phyloP scores from a whole-genome alignment of 2,888 invertebrate genomes.

The Epistrophe grossulariae region DNA sequence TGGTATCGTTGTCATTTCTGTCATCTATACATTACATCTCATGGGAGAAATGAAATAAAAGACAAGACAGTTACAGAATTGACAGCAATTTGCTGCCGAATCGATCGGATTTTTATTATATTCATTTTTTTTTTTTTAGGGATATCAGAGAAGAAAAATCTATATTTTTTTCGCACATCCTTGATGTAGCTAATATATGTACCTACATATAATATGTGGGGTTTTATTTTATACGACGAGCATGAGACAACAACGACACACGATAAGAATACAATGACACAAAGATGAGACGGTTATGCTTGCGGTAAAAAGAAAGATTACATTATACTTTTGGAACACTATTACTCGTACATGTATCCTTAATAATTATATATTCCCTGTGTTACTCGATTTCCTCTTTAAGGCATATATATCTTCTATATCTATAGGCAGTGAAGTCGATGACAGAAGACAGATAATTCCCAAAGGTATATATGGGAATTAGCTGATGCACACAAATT shows the following conservation, averaged over 20 bases:
- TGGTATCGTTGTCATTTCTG: slow-evolving; percentile 50
- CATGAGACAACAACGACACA: not conserved
- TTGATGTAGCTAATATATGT: too few relatives aligned
- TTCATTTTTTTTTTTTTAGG: not conserved
- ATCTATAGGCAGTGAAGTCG: too few relatives aligned
- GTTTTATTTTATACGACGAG: not conserved
- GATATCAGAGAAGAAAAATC: not conserved
- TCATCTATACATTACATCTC: slow-evolving; percentile 57
- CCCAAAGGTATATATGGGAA: slow-evolving; percentile 15
- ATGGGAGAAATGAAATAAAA: slow-evolving; percentile 58
- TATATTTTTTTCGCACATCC: slow-evolving; percentile 20
- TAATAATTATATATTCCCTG: slow-evolving; percentile 17
- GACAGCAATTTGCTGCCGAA: slow-evolving; percentile 63
- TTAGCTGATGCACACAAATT: not conserved
- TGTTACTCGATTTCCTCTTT: slow-evolving; percentile 1
- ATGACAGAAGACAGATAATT: not conserved
- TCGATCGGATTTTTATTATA: slow-evolving; percentile 29
- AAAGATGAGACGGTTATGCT: slow-evolving; percentile 4
- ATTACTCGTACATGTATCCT: not conserved
- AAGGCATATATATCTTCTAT: not conserved
- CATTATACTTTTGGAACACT: not conserved
- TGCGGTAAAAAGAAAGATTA: slow-evolving; percentile 12
- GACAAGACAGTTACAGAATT: slow-evolving; percentile 58
- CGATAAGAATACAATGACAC: slow-evolving; percentile 4
- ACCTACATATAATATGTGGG: not conserved